phyloP scores from a whole-genome alignment of 2,113 vertebrate species.

The Lepus europaeus region DNA sequence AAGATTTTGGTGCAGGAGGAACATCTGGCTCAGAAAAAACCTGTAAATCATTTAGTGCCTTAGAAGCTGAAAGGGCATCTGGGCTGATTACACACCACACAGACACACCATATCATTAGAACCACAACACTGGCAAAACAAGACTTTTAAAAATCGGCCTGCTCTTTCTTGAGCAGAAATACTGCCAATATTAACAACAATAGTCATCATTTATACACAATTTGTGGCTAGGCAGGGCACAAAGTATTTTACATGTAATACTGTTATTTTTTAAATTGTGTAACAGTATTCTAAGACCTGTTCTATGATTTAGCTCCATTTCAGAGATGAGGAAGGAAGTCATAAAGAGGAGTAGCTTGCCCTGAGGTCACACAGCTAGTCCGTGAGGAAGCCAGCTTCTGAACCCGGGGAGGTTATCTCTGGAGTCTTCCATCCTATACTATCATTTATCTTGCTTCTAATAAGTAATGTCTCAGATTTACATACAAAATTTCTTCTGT shows the following conservation, averaged over 20 bases:
- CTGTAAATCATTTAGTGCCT: slow-evolving; percentile 15
- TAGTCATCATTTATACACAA: background rate
- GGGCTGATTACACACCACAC: background rate
- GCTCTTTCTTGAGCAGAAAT: slow-evolving; percentile 32
- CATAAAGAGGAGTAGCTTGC: background rate
- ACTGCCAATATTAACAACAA: background rate
- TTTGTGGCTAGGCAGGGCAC: background rate
- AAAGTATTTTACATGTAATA: background rate
- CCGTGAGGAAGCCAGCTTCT: background rate
- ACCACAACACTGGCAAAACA: background rate
- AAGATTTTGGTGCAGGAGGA: background rate
- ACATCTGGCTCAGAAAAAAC: background rate
- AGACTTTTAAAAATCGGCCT: background rate
- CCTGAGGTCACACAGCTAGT: background rate
- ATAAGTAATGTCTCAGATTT: slow-evolving; percentile 57
- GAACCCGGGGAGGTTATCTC: slow-evolving; percentile 9
- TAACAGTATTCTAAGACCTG: background rate
- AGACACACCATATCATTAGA: background rate
- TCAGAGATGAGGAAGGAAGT: slow-evolving; percentile 7
- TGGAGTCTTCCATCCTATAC: background rate
- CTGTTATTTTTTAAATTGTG: background rate
- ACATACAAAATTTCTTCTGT: slow-evolving; percentile 52
- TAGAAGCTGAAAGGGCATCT: background rate
- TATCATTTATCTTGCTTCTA: slow-evolving; percentile 61
- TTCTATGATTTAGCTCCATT: slow-evolving; percentile 16